phyloP scores from a whole-genome alignment of 2,797 vertebrate genomes.

The Anguilla megastoma region DNA sequence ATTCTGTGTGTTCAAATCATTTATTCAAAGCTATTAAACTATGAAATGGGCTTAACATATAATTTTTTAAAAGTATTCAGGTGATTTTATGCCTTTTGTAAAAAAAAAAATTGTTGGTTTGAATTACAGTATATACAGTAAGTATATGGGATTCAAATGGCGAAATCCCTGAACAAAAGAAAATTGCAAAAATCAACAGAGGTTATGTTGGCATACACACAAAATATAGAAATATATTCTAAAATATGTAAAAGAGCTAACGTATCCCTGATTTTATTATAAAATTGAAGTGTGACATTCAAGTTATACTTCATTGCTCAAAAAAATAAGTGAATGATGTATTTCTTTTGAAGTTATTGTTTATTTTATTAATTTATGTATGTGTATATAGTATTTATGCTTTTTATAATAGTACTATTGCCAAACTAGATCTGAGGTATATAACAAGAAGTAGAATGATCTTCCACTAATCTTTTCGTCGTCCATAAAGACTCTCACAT shows the following conservation, averaged over 20 bases:
- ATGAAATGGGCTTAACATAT: constrained; percentile 72
- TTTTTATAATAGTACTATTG: constrained; percentile 86
- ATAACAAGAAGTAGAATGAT: constrained; percentile 90
- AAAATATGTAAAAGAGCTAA: constrained; percentile 64
- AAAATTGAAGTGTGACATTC: constrained; percentile 83
- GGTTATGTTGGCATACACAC: constrained; percentile 78
- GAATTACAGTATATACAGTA: constrained; percentile 67
- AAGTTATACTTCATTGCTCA: constrained; percentile 88
- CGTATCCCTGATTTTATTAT: constrained; percentile 96
- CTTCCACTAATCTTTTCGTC: constrained; percentile 83
- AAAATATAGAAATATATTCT: constrained; percentile 55
- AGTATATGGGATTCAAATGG: constrained; percentile 72
- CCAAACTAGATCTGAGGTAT: constrained; percentile 99
- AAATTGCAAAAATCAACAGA: constrained; percentile 74
- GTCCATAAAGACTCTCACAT: constrained; percentile 86
- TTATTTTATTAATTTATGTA: constrained; percentile 60
- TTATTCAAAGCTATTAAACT: constrained; percentile 68
- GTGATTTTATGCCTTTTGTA: constrained; percentile 60
- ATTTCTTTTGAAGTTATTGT: constrained; percentile 52
- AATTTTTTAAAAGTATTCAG: constrained; percentile 72
- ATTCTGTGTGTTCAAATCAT: constrained; percentile 78
- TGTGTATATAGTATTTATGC: constrained; percentile 70
- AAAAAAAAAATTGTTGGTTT: constrained; percentile 77
- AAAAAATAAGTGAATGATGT: constrained; percentile 73
- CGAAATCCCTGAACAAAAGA: constrained; percentile 76